Evolutionary conservation across 2,797 vertebrate genomes (phyloP), one percentile per base, ranked within the genome.

Genomic region (Apogon hyalosoma): DNA sequence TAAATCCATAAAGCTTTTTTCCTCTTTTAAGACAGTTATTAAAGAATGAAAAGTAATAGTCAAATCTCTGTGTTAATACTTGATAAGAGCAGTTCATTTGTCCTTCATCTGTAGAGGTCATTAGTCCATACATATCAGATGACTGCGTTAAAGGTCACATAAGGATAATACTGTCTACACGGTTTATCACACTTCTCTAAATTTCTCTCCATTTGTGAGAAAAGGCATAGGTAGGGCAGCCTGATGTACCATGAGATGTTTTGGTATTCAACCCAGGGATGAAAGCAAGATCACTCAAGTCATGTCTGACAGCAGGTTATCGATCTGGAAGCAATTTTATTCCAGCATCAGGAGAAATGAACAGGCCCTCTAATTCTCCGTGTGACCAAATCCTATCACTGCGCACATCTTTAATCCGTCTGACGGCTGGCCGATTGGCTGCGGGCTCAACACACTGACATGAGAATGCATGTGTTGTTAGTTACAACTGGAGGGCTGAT

Each of bases 251-350:
- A 4, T 42, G 40, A 79, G 47, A 72, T 56, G 57, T 64, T 80
- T 86, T 78, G 64, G 41, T 84, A 80, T 87, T 84, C 76, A 70
- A 51, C 45, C 33, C 70, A 33, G 61, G 47, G 36, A 75, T 53
- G 41, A 77, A 54, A 72, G 59, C 77, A 9, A 33, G 73, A 82
- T 87, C 69, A 62, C 69, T 85, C 80, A 77, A 70, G 77, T 55
- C 80, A n/a, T 71, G 76, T 82, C 86, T 80, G 87, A 87, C 82
- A 79, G 85, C 76, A 59, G 61, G 62, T 79, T 85, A 88, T 91
- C 7, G 84, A 91, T 88, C 81, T 15, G 12, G 11, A 74, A 43
- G 69, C 80, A 61, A 55, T 88, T 87, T 87, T 83, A 77, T 71
- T 77, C 69, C 48, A 48, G 55, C 51, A 60, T 73, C 76, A 14